Evolutionary conservation across 2,888 invertebrate genomes (phyloP), one percentile per base, ranked within the genome.

Genomic region (Aplocera efformata): DNA sequence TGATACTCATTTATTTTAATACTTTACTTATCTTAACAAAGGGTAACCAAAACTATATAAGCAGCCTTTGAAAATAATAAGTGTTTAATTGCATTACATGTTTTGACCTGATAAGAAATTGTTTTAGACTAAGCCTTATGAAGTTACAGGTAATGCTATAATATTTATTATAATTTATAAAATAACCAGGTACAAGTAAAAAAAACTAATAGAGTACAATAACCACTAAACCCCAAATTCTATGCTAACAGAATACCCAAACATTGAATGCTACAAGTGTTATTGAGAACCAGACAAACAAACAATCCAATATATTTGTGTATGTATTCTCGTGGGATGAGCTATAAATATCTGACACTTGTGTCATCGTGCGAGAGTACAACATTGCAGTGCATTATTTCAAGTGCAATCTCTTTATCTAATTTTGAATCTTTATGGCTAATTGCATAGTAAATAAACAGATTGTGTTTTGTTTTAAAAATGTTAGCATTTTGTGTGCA

Each of bases 291-390:
- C 47, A 50, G 41, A 54, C 50, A 52, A 50, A 50, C 48, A 60
- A 42, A 53, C 48, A 35, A 52, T 49, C 53, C 46, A 38, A 46
- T 48, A 56, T 61, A 52, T 63, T 60, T 58, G 49, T 67, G 57
- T 37, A 32, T 32, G 47, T 35, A 30, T 24, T 79, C 77, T 79
- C 60, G 76, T 82, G 78, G 75, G 78, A 67, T 72, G 78, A 42
- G 32, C 84, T 85, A 85, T 69, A 77, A 80, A 83, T 85, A 85
- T 63, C 74, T 72, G 67, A 72, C 75, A 71, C 69, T 59, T 46
- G 50, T 35, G 38, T 47, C 49, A 22, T 50, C 31, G 38, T 32
- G 38, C 24, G 26, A 34, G 30, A 35, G 37, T 23, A 39, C 40
- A 30, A 28, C 45, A 32, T 33, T 40, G 32, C 40, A 7, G 22